Percentiles rank a stretch among this genome's conserved stretches.
Evolutionary conservation across 2,797 vertebrate species (phyloP).

Genomic region (Notolepis coatsorum): DNA sequence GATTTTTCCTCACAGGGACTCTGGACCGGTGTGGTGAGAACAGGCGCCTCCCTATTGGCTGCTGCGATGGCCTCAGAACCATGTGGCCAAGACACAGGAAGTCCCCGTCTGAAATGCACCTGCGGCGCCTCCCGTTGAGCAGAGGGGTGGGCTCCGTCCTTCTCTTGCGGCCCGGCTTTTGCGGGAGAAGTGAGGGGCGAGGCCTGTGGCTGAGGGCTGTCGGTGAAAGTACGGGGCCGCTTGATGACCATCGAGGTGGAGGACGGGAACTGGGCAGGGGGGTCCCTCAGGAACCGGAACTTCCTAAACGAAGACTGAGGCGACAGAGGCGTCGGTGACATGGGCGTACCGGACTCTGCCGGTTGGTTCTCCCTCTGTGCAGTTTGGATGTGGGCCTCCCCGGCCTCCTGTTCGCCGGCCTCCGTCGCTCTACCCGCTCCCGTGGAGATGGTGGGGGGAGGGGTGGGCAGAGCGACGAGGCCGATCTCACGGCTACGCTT

Average conservation of each 20-base stretch:
- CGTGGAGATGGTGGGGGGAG: slow-evolving; percentile 58
- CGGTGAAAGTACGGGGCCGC: slow-evolving; percentile 78
- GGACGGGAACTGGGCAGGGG: slow-evolving; percentile 57
- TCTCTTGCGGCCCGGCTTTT: slow-evolving; percentile 31
- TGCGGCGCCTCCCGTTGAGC: slow-evolving; percentile 28
- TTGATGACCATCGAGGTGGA: slow-evolving; percentile 70
- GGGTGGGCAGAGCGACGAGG: slow-evolving; percentile 59
- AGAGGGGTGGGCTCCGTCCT: slow-evolving; percentile 28
- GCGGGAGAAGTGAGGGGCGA: slow-evolving; percentile 26
- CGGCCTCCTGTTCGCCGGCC: slow-evolving; percentile 46
- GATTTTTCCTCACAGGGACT: slow-evolving; percentile 31
- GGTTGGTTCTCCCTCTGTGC: slow-evolving; percentile 40
- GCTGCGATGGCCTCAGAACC: slow-evolving; percentile 7
- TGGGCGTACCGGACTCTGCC: slow-evolving; percentile 41
- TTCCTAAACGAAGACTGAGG: slow-evolving; percentile 78
- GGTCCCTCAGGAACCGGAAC: slow-evolving; percentile 75
- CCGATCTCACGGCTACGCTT: slow-evolving; percentile 71
- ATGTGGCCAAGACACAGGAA: neutral
- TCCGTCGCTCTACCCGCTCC: slow-evolving; percentile 58
- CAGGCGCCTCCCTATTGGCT: slow-evolving; percentile 32
- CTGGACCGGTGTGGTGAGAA: slow-evolving; percentile 6
- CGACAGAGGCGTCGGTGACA: slow-evolving; percentile 56
- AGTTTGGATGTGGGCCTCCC: slow-evolving; percentile 37
- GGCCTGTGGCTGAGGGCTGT: slow-evolving; percentile 60
- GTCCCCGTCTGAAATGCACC: slow-evolving; percentile 31